These are phyloP conservation scores for Danio kyathit DNA, from an alignment of 2,797 vertebrate species.

Conservation along the genomic window DNA sequence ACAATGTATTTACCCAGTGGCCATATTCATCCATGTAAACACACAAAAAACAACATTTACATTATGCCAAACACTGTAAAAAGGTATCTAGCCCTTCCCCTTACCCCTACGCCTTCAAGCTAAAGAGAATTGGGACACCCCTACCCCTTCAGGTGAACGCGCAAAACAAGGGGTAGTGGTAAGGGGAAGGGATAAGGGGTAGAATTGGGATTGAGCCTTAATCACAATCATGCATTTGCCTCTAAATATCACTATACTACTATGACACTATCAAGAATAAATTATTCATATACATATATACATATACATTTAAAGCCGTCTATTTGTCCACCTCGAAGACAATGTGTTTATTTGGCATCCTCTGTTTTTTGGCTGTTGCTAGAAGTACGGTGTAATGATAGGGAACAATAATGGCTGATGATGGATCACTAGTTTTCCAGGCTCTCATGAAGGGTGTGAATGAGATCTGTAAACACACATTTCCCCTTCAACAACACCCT, in stretches of 20 bases:
- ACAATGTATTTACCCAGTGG: too few species aligned
- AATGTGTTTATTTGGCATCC: neutral
- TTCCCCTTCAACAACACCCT: conserved; percentile 71
- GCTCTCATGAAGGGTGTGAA: conserved; percentile 33
- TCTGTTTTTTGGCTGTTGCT: neutral
- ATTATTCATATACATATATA: too few species aligned
- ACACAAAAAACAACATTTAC: too few species aligned
- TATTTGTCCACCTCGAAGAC: neutral
- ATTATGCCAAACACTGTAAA: too few species aligned
- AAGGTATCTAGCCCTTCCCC: too few species aligned
- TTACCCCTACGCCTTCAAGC: too few species aligned
- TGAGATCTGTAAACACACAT: conserved; percentile 71
- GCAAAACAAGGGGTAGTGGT: too few species aligned
- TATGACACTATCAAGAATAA: neutral
- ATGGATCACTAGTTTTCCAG: conserved; percentile 56
- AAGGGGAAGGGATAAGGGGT: too few species aligned
- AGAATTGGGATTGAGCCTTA: too few species aligned
- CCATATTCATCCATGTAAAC: too few species aligned
- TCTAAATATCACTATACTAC: neutral
- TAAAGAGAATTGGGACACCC: too few species aligned
- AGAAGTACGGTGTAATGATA: conserved; percentile 48
- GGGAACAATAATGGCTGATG: conserved; percentile 61
- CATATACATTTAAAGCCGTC: neutral
- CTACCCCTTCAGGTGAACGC: too few species aligned
- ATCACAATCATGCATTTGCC: neutral